Percentiles rank a stretch among this genome's conserved stretches.
phyloP scores from a whole-genome alignment of 2,113 vertebrate species.

The Petroica traversi region DNA sequence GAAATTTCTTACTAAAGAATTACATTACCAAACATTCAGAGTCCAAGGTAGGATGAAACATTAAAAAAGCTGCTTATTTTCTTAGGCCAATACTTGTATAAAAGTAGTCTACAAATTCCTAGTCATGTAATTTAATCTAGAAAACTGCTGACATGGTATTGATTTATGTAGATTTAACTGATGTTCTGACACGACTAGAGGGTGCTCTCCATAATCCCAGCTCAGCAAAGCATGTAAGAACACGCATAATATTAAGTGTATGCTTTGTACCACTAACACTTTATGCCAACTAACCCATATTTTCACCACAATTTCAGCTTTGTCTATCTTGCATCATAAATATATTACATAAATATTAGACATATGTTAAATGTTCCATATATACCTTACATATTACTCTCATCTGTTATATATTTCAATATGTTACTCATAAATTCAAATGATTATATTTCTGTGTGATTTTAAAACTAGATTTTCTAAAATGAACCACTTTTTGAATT shows the following conservation, averaged over 20 bases:
- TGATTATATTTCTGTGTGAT: neutral
- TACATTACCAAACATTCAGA: neutral
- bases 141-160: constrained; percentile 47
- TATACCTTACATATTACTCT: neutral
- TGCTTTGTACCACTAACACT: neutral
- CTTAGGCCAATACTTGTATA: neutral
- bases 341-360: neutral
- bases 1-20: neutral
- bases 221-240: constrained; percentile 43
- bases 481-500: neutral
- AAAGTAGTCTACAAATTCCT: neutral
- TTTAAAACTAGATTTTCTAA: neutral
- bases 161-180: constrained; percentile 47
- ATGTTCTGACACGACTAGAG: constrained; percentile 31
- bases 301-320: neutral
- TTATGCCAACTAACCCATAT: neutral
- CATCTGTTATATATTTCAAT: neutral
- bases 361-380: neutral
- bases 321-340: neutral
- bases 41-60: neutral
- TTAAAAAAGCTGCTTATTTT: neutral
- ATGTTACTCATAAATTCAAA: neutral
- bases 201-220: constrained; percentile 7
- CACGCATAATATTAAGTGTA: neutral
- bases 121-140: constrained; percentile 11